Conservation (phyloP, 2,888 invertebrate species). For the Chaitophorus viminalis region DNA sequence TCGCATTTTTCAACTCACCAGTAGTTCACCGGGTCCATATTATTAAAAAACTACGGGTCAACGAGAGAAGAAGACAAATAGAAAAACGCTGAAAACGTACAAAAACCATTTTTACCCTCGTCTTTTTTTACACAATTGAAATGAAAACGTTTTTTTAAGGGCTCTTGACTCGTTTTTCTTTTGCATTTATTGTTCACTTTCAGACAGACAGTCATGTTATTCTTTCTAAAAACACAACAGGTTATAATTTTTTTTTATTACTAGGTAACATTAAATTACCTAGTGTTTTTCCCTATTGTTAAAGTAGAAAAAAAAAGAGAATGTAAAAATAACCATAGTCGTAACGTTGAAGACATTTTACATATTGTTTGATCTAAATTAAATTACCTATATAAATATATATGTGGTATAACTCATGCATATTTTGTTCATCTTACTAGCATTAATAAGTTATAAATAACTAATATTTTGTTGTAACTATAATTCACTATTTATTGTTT, state of each 20-base stretch:
- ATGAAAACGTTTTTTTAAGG: conserved; percentile 57
- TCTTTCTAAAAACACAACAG: conserved; percentile 40
- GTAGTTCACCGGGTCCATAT: conserved; percentile 45
- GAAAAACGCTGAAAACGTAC: conserved; percentile 60
- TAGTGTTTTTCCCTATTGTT: not conserved
- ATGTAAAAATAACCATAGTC: not conserved
- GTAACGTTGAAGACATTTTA: not conserved
- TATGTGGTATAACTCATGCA: no score
- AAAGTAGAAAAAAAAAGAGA: no score
- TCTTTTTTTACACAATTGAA: conserved; percentile 42
- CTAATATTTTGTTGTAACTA: no score
- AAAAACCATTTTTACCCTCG: conserved; percentile 58
- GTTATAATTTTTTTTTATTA: conserved; percentile 40
- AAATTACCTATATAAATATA: not conserved
- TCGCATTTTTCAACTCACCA: conserved; percentile 53
- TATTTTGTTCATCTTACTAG: no score
- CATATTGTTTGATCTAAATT: not conserved
- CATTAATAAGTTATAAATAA: no score
- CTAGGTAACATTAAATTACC: not conserved
- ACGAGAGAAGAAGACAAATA: conserved; percentile 58
- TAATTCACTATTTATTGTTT: no score
- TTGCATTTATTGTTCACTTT: conserved; percentile 57
- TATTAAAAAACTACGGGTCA: conserved; percentile 62
- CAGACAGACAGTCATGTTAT: conserved; percentile 40
- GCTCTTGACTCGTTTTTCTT: conserved; percentile 56